Percentiles rank a stretch among this genome's conserved stretches.
phyloP scores from a whole-genome alignment of 2,797 vertebrate species.

The Remorina albescens region DNA sequence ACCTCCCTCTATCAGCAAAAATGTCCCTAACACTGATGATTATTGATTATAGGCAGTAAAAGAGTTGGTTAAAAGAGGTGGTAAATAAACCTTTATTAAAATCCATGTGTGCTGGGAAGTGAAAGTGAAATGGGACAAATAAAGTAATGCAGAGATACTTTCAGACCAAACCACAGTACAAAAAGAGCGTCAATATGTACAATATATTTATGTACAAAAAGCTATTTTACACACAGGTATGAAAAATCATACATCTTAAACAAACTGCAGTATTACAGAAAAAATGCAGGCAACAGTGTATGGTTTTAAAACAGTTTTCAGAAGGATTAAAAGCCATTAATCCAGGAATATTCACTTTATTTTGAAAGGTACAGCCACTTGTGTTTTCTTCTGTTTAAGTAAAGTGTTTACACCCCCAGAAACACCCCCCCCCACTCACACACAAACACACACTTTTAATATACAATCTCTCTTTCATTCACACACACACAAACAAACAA shows the following conservation, averaged over 20 bases:
- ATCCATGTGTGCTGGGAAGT: slow-evolving; percentile 74
- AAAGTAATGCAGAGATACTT: slow-evolving; percentile 74
- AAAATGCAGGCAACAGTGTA: slow-evolving; percentile 80
- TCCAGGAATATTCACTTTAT: slow-evolving; percentile 47
- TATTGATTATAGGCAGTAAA: slow-evolving; percentile 5
- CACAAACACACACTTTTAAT: slow-evolving; percentile 57
- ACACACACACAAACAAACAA: slow-evolving; percentile 59
- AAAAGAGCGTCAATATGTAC: slow-evolving; percentile 86
- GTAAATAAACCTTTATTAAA: slow-evolving; percentile 87
- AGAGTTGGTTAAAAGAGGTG: slow-evolving; percentile 44
- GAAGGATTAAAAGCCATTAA: slow-evolving; percentile 45
- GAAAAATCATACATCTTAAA: slow-evolving; percentile 85
- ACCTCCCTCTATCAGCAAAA: not conserved
- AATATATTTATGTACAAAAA: slow-evolving; percentile 85
- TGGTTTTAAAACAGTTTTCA: slow-evolving; percentile 55
- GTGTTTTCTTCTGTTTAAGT: slow-evolving; percentile 32
- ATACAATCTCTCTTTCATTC: slow-evolving; percentile 55
- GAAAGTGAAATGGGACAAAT: slow-evolving; percentile 69
- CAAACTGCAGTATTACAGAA: slow-evolving; percentile 78
- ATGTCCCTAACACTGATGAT: not conserved
- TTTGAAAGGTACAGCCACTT: slow-evolving; percentile 46
- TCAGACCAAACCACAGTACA: slow-evolving; percentile 81
- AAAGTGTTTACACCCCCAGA: slow-evolving; percentile 36
- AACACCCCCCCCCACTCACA: not conserved
- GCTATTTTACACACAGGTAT: slow-evolving; percentile 82